Evolutionary conservation across 1,140 invertebrate species (phyloP), one percentile per base, ranked within the genome.

Genomic region (Drosophila repletoides): DNA sequence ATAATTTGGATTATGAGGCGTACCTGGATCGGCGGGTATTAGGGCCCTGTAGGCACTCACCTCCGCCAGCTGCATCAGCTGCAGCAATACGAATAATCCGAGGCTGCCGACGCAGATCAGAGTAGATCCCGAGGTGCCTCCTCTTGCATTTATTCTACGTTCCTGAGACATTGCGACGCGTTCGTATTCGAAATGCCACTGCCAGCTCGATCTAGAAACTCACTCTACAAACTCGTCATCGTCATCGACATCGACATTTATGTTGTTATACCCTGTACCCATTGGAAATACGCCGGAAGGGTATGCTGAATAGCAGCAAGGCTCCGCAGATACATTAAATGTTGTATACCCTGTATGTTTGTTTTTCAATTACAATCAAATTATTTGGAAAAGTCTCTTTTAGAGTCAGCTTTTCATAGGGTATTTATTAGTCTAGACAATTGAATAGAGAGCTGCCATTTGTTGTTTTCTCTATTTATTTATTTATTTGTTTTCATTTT

Each of bases 21-120:
- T 51, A 87, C 80, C 81, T 73, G 76, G 46, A 67, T 86, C 81
- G 40, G 65, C 19, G 19, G 81, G 81, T 71, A 87, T 67, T 22
- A 81, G 43, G 1, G 81, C 81, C 36, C 53, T 64, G 36, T 87
- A 87, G 51, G 64, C 81, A 58, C 43, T 67, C 52, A 84, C 79
- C 66, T 73, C 63, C 10, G 26, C 26, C 7, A 59, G 14, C 29
- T 26, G 26, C 7, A 52, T 33, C 41, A 63, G 31, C 36, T 29
- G 24, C 22, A 40, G 33, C 21, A 43, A 10, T 12, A 63, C 28
- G 10, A 69, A 24, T 36, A 80, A 19, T 14, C 7, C 19, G 0
- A 36, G 15, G 64, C 58, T 48, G n/a, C 19, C 19, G 28, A 34
- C n/a, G n/a, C n/a, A 55, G 41, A 81, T 64, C 24, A 76, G 6